Evolutionary conservation across 2,113 vertebrate genomes (phyloP), one percentile per base, ranked within the genome.

Genomic region (Thalassoma bifasciatum): DNA sequence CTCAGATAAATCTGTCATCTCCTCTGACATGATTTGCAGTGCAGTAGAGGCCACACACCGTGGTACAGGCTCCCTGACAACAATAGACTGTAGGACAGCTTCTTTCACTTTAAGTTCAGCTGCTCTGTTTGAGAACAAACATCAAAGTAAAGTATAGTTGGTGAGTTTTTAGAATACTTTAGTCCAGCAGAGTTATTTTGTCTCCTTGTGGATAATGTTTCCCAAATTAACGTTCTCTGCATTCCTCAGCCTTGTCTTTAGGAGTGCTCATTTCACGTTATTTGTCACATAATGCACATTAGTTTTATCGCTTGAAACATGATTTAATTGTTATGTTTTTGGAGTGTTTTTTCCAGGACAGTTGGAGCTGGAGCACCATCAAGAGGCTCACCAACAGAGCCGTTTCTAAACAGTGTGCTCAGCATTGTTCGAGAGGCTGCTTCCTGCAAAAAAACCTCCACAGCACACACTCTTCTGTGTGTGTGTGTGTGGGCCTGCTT

Each of bases 301-400:
- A 14, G 23, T 40, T 53, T 79, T 53, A 21, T n/a, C 46, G 54
- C 3, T 59, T 54, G 44, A 17, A 44, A 52, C 58, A 22, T 37
- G 38, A 59, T 22, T 21, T 23, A 42, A 8, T 47, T 69, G 51
- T 26, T 52, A 34, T 58, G 19, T 1, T 40, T 59, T 23, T 58
- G 24, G 26, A 49, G 30, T 30, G 30, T 30, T 30, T 30, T n/a
- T 30, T 30, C 30, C 30, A 30, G 30, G 30, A 30, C 30, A 30
- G 30, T 30, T 30, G 30, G 30, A 30, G 30, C 30, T 30, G 30
- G 46, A 66, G 37, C 66, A 54, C 47, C 34, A 61, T 36, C 34
- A 30, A 49, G 38, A 65, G 23, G 42, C 24, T 57, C 51, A 14
- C 56, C 52, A 68, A 38, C 62, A 58, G 34, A 51, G 34, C 40